Evolutionary conservation across 2,797 vertebrate genomes (phyloP).

Genomic region (Pipistrellus pygmaeus): DNA sequence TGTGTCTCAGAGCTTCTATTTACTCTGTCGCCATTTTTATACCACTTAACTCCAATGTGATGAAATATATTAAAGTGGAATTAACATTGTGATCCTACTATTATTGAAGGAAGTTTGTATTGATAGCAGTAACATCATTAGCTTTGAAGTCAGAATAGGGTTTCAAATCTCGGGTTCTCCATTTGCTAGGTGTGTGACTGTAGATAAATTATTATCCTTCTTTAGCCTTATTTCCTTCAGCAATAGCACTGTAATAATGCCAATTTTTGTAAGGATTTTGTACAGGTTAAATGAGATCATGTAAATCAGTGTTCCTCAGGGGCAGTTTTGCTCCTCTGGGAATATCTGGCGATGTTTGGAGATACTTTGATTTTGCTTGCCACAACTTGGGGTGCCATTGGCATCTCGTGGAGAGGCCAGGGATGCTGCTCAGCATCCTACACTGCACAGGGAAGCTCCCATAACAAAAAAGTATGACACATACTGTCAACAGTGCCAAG

Average conservation of each 20-base stretch:
- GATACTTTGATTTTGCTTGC: not conserved
- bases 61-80: not conserved
- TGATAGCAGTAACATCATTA: constrained; percentile 24
- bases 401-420: not conserved
- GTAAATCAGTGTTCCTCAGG: not conserved
- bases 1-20: no score
- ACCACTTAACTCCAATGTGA: not conserved
- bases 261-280: constrained; percentile 29
- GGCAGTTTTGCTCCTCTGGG: not conserved
- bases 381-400: not conserved
- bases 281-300: constrained; percentile 42
- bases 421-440: not conserved
- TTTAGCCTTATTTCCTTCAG: constrained; percentile 35
- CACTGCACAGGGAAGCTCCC: not conserved
- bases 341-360: not conserved
- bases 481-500: not conserved
- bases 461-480: not conserved
- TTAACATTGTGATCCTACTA: not conserved
- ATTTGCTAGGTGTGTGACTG: constrained; percentile 4
- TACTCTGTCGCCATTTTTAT: not conserved
- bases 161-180: not conserved
- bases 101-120: not conserved
- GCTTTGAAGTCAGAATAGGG: constrained; percentile 22
- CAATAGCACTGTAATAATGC: not conserved
- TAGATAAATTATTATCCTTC: not conserved